A percentile compares a stretch with the other conserved stretches of the same genome.
Evolutionary conservation across 2,797 vertebrate genomes (phyloP).

Genomic region (Sandelia bainsii): DNA sequence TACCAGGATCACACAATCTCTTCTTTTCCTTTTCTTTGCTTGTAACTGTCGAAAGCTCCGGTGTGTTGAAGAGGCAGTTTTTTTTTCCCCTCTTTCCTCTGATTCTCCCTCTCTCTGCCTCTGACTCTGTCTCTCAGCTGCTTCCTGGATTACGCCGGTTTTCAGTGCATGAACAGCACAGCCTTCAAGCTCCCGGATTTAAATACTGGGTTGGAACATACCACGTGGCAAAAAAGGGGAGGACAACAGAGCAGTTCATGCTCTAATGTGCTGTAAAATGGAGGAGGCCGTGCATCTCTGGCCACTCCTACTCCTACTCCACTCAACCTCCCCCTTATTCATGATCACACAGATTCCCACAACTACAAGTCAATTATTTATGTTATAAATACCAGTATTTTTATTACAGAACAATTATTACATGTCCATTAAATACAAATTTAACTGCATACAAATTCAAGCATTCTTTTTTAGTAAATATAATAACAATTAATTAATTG

Average conservation of each 20-base stretch:
- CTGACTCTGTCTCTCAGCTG: constrained; percentile 57
- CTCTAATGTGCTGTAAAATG: constrained; percentile 69
- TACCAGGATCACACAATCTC: constrained; percentile 15
- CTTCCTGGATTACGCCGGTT: constrained; percentile 74
- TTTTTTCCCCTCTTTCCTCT: constrained; percentile 14
- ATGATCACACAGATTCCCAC: constrained; percentile 34
- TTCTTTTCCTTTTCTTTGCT: constrained; percentile 39
- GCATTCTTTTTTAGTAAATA: background rate
- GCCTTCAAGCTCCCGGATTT: constrained; percentile 77
- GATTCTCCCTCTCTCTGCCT: constrained; percentile 26
- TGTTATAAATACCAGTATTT: background rate
- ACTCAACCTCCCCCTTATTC: constrained; percentile 45
- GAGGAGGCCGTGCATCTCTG: constrained; percentile 51
- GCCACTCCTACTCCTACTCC: constrained; percentile 60
- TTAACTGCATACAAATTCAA: background rate
- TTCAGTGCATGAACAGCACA: constrained; percentile 65
- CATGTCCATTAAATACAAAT: background rate
- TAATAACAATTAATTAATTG: background rate
- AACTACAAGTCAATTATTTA: constrained; percentile 9
- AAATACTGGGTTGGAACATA: constrained; percentile 79
- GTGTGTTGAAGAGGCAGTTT: constrained; percentile 38
- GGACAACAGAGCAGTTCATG: constrained; percentile 50
- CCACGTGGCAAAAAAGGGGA: constrained; percentile 75
- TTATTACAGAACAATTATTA: background rate
- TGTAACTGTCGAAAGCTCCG: constrained; percentile 45